Percentiles rank a stretch among this genome's conserved stretches.
Conservation (phyloP, 2,113 vertebrate genomes). For the Craseonycteris thonglongyai region DNA sequence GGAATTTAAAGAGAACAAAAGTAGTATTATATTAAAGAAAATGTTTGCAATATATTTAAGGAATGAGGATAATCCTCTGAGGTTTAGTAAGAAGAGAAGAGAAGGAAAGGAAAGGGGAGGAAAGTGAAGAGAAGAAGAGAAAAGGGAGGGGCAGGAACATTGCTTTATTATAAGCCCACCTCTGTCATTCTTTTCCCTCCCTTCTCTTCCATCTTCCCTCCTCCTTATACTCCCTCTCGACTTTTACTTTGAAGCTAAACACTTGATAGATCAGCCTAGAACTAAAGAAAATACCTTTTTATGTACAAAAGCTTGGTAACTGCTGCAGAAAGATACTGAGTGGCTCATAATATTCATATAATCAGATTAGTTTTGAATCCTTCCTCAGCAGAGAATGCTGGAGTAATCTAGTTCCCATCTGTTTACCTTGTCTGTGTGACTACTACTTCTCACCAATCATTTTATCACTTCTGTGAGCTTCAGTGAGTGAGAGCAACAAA, state of each 20-base stretch:
- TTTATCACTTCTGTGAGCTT: constrained; percentile 41
- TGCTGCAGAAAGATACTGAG: constrained; percentile 93
- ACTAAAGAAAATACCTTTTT: constrained; percentile 89
- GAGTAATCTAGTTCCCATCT: constrained; percentile 77
- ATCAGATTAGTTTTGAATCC: constrained; percentile 93
- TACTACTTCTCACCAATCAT: constrained; percentile 30
- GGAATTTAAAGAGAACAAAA: constrained; percentile 44
- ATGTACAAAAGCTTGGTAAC: constrained; percentile 92
- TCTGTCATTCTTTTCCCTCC: constrained; percentile 35
- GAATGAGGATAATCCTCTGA: constrained; percentile 68
- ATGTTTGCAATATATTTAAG: constrained; percentile 53
- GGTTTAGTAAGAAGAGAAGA: constrained; percentile 20
- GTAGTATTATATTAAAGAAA: constrained; percentile 61
- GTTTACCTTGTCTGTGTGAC: constrained; percentile 70
- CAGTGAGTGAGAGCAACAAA: constrained; percentile 24
- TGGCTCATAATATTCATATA: constrained; percentile 91
- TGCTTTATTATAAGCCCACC: constrained; percentile 68
- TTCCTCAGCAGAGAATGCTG: constrained; percentile 77
- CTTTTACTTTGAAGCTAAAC: constrained; percentile 86
- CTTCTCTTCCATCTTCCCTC: neutral
- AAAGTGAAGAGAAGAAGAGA: neutral
- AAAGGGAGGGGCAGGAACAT: constrained; percentile 24
- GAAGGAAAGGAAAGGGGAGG: neutral
- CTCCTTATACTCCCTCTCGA: neutral
- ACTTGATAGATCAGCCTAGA: constrained; percentile 88